Conservation (phyloP, 2,797 vertebrate genomes). For the Rhinella marina region DNA sequence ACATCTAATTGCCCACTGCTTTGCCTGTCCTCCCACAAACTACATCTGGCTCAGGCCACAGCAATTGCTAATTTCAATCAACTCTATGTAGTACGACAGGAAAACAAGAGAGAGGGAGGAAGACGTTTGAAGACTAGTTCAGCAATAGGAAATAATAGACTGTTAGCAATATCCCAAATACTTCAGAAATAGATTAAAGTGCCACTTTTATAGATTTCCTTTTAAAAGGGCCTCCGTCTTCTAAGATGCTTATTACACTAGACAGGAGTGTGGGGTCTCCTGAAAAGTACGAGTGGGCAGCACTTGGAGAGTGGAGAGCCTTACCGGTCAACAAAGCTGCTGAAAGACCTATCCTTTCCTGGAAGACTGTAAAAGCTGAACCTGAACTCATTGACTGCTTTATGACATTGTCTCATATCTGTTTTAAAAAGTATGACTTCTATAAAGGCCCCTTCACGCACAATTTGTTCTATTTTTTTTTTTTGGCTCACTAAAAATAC, state of each 20-base stretch:
- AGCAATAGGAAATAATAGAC: not conserved
- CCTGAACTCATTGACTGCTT: no score
- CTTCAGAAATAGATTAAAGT: not conserved
- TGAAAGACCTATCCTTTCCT: no score
- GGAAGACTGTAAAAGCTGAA: no score
- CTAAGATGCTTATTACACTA: not conserved
- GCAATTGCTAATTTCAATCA: constrained; percentile 4
- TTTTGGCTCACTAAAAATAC: no score
- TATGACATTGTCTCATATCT: no score
- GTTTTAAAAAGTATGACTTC: no score
- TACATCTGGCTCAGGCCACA: constrained; percentile 23
- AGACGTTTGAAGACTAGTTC: not conserved
- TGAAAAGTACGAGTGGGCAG: not conserved
- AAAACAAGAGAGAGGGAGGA: not conserved
- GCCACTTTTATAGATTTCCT: not conserved
- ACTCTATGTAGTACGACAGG: not conserved
- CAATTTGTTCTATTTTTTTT: no score
- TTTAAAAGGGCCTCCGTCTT: not conserved
- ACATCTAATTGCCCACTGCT: constrained; percentile 4
- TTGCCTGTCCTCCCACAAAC: constrained; percentile 25
- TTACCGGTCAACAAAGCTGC: not conserved
- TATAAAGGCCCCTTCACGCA: no score
- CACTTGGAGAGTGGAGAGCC: not conserved
- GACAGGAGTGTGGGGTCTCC: not conserved
- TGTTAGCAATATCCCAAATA: not conserved